Base-by-base conservation (phyloP, 2,113 vertebrate species). In the Dicaeum eximium region DNA sequence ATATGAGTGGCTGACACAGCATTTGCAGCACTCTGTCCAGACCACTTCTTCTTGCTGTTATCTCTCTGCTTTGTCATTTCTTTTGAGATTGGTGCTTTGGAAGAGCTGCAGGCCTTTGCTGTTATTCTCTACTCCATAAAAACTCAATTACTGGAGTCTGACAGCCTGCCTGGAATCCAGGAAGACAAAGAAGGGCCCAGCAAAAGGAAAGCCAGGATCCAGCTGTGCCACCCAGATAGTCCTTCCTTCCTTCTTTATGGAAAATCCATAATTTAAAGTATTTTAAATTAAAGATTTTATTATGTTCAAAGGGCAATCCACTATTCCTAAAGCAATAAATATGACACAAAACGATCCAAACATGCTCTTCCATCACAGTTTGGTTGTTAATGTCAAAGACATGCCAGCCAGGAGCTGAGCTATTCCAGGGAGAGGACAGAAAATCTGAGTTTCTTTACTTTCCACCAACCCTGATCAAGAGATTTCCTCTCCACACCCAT, bases 141-240 rank as follows among this genome's bases (percentile, higher is more conserved):
- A 77, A 13, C 45, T 80, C 75, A 44, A 7, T 80, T 77, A 38
- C 10, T 69, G 0, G 28, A 30, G 40, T 4, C 45, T 16, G 48
- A 60, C 24, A 61, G 75, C 45, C 37, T 72, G 65, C 45, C 71
- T 56, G 23, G 74, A 44, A 28, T 27, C 33, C 56, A 28, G 1
- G 7, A 37, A 17, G 40, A 35, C 20, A 30, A 45, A 48, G 72
- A 25, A 91, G 31, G 7, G 10, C 47, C 8, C 17, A 11, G 64
- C 2, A 4, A 28, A 54, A 50, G 23, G 35, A 42, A 17, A 37
- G 7, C 1, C 47, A 2, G 6, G 15, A 18, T 7, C 18, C n/a
- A n/a, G 69, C 54, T 60, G 27, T 69, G 53, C n/a, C n/a, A n/a
- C n/a, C n/a, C n/a, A n/a, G n/a, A n/a, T n/a, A n/a, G n/a, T n/a